Evolutionary conservation across 2,888 invertebrate genomes (phyloP).

Genomic region (Drosophila rellima): DNA sequence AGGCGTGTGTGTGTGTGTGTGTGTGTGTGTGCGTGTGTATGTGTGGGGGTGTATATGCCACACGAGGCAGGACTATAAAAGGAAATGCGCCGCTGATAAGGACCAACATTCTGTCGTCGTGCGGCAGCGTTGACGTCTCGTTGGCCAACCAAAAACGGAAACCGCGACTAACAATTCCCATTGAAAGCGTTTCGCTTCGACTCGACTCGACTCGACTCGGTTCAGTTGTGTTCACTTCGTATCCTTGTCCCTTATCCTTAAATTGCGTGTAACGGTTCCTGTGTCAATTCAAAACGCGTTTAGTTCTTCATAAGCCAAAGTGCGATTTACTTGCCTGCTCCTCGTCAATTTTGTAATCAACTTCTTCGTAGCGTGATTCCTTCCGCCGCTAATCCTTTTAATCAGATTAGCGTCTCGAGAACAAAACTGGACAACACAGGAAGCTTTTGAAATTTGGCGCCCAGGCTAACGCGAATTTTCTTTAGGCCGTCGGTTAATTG

Average conservation of each 20-base stretch:
- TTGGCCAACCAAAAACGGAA: constrained; percentile 48
- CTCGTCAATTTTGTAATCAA: constrained; percentile 67
- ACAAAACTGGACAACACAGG: constrained; percentile 5
- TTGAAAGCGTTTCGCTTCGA: constrained; percentile 23
- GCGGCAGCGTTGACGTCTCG: constrained; percentile 78
- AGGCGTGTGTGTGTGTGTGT: not conserved
- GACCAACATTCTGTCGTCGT: constrained; percentile 83
- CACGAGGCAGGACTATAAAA: constrained; percentile 80
- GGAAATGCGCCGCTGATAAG: constrained; percentile 83
- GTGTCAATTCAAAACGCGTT: constrained; percentile 43
- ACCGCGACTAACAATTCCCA: constrained; percentile 26
- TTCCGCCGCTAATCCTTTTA: constrained; percentile 54
- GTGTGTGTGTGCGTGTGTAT: constrained; percentile 7
- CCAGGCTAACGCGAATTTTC: constrained; percentile 20
- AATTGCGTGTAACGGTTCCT: constrained; percentile 61
- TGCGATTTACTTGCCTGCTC: constrained; percentile 42
- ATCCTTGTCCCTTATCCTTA: constrained; percentile 12
- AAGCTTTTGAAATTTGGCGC: constrained; percentile 28
- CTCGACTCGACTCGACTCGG: constrained; percentile 1
- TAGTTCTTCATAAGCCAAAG: constrained; percentile 30
- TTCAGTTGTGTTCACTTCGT: constrained; percentile 9
- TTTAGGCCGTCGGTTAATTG: constrained; percentile 60
- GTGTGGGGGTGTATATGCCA: constrained; percentile 17
- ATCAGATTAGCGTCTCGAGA: constrained; percentile 41
- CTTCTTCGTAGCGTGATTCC: constrained; percentile 61